Evolutionary conservation across 2,888 invertebrate species (phyloP).

Genomic region (Heteropelma amictum): DNA sequence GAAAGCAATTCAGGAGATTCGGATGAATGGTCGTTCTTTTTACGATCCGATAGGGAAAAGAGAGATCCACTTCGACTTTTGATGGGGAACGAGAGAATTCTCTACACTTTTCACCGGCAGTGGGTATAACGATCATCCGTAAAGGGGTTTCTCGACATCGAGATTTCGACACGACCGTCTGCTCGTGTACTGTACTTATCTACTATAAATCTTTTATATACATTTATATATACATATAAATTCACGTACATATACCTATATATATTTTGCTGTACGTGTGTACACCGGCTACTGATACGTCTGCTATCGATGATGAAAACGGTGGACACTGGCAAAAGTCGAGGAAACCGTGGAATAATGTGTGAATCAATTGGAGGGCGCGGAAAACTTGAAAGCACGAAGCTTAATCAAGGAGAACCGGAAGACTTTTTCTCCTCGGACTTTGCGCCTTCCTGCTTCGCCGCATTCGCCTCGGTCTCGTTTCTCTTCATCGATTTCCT

Average conservation of each 20-base stretch:
- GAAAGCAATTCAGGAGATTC: slow-evolving; percentile 26
- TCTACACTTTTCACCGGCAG: slow-evolving; percentile 25
- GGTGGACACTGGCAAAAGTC: slow-evolving; percentile 6
- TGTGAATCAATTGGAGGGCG: slow-evolving; percentile 14
- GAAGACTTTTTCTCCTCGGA: slow-evolving; percentile 19
- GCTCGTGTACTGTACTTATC: slow-evolving; percentile 9
- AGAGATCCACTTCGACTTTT: slow-evolving; percentile 33
- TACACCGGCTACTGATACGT: not conserved
- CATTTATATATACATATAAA: not conserved
- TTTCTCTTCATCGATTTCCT: not conserved
- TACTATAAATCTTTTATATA: not conserved
- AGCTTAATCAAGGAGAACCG: slow-evolving; percentile 47
- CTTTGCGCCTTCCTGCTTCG: no score
- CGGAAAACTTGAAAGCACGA: slow-evolving; percentile 21
- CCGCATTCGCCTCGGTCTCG: not conserved
- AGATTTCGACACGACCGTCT: slow-evolving; percentile 30
- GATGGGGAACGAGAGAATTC: not conserved
- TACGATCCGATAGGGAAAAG: slow-evolving; percentile 38
- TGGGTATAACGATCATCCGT: slow-evolving; percentile 19
- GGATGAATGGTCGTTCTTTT: slow-evolving; percentile 50
- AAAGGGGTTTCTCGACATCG: slow-evolving; percentile 40
- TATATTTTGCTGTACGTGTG: not conserved
- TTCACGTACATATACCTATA: not conserved
- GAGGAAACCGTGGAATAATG: slow-evolving; percentile 6
- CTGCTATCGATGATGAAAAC: slow-evolving; percentile 32